These are phyloP conservation scores for Spongilla lacustris DNA, from an alignment of 37 sponge, comb jelly and placozoan species.

Conservation along the genomic window DNA sequence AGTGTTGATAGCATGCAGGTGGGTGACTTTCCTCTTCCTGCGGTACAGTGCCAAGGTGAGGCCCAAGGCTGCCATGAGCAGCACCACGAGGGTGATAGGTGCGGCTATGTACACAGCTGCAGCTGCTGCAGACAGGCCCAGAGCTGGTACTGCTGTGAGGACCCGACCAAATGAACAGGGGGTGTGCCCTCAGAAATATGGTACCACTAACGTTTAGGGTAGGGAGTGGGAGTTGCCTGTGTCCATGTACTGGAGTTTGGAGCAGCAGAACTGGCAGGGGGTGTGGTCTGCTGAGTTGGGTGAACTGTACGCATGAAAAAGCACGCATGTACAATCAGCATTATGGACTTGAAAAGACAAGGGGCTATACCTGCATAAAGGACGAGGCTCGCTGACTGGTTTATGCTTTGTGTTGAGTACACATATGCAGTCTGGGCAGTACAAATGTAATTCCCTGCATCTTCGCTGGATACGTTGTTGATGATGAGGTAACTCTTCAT, in stretches of 20 bases:
- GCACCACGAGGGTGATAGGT: background rate
- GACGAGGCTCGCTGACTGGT: background rate
- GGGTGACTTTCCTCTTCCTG: background rate
- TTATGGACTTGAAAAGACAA: background rate
- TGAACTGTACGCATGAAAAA: background rate
- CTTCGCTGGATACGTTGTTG: background rate
- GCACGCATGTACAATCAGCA: background rate
- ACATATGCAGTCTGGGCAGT: background rate
- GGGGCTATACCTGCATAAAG: background rate
- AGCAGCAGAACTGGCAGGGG: background rate
- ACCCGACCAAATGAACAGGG: background rate
- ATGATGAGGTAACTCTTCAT: background rate
- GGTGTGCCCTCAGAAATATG: no score
- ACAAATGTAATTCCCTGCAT: constrained; percentile 13
- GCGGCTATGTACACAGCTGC: background rate
- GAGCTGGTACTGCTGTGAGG: background rate
- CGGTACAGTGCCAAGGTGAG: background rate
- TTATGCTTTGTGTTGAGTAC: background rate
- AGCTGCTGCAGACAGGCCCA: background rate
- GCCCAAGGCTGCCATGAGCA: background rate
- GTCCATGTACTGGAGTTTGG: background rate
- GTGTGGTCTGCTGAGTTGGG: background rate
- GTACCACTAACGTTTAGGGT: background rate
- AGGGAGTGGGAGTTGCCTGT: background rate
- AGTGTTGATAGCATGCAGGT: background rate